These are phyloP conservation scores for Druceiella hillmani DNA, from an alignment of 2,888 invertebrate species.

Conservation along the genomic window DNA sequence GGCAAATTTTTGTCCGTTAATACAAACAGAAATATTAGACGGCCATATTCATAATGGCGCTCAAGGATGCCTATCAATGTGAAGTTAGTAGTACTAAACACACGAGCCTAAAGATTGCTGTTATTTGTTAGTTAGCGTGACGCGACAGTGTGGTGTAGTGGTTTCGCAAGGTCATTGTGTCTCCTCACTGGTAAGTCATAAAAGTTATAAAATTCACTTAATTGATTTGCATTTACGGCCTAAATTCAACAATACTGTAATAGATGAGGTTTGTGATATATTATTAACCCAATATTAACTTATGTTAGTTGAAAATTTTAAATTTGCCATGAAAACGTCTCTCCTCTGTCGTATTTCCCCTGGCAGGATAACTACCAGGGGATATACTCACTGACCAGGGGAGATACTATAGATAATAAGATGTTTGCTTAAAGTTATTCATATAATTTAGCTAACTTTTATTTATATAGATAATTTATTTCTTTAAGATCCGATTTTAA, in stretches of 20 bases:
- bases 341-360: conserved; percentile 8
- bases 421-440: conserved; percentile 9
- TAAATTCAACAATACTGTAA: conserved; percentile 10
- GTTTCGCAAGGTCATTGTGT: conserved; percentile 10
- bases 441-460: conserved; percentile 3
- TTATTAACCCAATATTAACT: conserved; percentile 8
- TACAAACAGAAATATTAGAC: conserved; percentile 6
- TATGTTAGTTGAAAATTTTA: conserved; percentile 3
- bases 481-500: not conserved
- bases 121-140: conserved; percentile 8
- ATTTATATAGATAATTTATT: conserved; percentile 1
- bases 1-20: conserved; percentile 6
- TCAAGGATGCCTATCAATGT: conserved; percentile 9
- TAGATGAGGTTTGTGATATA: conserved; percentile 9
- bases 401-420: conserved; percentile 1
- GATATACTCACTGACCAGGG: conserved; percentile 8
- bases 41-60: conserved; percentile 3
- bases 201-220: conserved; percentile 9
- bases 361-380: conserved; percentile 9
- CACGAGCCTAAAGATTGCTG: conserved; percentile 5
- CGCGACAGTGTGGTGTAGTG: conserved; percentile 9
- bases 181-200: conserved; percentile 13
- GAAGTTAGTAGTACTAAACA: conserved; percentile 8
- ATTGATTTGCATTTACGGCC: conserved; percentile 8
- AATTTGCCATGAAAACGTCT: conserved; percentile 11